Evolutionary conservation across 1,140 invertebrate species (phyloP), one percentile per base, ranked within the genome.

Genomic region (Anastrepha ludens): DNA sequence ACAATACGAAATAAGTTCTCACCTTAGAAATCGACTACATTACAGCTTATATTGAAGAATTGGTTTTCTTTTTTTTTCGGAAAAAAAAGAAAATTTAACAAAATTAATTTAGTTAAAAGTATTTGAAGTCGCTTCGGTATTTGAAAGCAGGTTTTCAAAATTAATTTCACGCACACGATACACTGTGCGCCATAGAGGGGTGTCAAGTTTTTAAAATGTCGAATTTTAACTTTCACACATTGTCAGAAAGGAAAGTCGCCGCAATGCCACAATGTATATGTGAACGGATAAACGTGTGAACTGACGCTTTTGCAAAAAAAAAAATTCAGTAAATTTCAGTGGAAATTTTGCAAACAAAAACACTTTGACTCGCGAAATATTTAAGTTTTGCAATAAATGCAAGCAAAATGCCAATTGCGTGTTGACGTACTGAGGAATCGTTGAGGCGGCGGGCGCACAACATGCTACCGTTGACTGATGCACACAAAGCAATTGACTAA

Each of bases 331-430:
- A 74, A 47, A 74, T 47, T 74, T 47, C 67, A 17, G 11, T 74
- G 67, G 7, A 74, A 62, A 74, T 17, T 70, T 70, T 41, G 60
- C 60, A 62, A 70, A 44, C 3, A 47, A 81, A 81, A 81, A 81
- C 41, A 11, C 17, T 62, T 62, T 62, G 8, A 13, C 50, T 9
- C 29, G 64, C 20, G 64, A 67, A 20, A 67, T 81, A 3, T 58
- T 81, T 58, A 29, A 20, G n/a, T 2, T 50, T 29, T n/a, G 7
- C 41, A 81, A n/a, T 74, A 74, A 74, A 74, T 17, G 70, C 70
- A n/a, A 74, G 15, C 15, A 74, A 74, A 74, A 74, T n/a, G 17
- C 2, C 13, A 78, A 50, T n/a, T 55, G 47, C 50, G 7, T 58
- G 50, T 58, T n/a, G 74, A 58, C n/a, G n/a, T 81, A 8, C 7